Conservation (phyloP, 2,888 invertebrate genomes). For the Erebia ligea region DNA sequence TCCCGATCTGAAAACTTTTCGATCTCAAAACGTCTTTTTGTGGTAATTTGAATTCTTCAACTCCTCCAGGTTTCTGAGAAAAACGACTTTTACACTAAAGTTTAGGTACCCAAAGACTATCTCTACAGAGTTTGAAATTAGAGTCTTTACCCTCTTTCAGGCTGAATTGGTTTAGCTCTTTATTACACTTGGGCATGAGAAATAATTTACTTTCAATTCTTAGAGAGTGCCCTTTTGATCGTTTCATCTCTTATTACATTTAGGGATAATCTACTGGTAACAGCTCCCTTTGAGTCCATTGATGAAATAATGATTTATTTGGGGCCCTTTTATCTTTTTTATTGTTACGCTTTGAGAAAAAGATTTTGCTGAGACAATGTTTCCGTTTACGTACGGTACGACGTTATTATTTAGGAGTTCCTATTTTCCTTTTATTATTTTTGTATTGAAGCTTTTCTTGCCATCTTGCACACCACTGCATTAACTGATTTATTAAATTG, state of each 20-base stretch:
- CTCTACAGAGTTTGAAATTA: not conserved
- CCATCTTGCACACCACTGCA: too few species aligned
- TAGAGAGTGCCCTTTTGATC: slow-evolving; percentile 55
- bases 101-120: not conserved
- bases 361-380: not conserved
- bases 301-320: slow-evolving; percentile 11
- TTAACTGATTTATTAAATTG: too few species aligned
- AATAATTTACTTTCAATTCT: slow-evolving; percentile 65
- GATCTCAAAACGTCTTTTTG: too few species aligned
- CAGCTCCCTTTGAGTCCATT: slow-evolving; percentile 38
- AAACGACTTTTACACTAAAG: too few species aligned
- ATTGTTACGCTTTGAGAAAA: not conserved
- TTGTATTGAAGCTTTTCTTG: too few species aligned
- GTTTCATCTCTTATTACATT: slow-evolving; percentile 57
- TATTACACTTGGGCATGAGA: slow-evolving; percentile 43
- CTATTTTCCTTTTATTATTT: too few species aligned
- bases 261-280: slow-evolving; percentile 45
- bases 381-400: not conserved
- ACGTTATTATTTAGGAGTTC: too few species aligned
- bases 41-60: too few species aligned
- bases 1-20: too few species aligned
- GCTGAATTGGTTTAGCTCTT: slow-evolving; percentile 11
- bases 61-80: too few species aligned
- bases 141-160: not conserved
- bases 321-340: not conserved